These are phyloP conservation scores for Styela clava DNA, from an alignment of 23 tunicate genomes.

Conservation along the genomic window DNA sequence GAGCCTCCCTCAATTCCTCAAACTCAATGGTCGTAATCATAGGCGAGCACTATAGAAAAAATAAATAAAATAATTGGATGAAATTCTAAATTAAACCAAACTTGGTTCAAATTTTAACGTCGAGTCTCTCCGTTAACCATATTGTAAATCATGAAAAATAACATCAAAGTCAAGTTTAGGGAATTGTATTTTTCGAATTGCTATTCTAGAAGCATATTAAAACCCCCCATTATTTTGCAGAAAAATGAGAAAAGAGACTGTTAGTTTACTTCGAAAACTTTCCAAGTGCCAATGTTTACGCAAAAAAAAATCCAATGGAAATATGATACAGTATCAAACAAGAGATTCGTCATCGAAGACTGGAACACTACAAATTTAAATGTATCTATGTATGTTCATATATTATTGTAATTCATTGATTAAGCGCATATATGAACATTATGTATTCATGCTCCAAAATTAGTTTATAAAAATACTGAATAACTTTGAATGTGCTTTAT, in stretches of 20 bases:
- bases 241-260: conserved; percentile 3
- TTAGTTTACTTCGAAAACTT: background rate
- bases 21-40: no score
- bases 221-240: background rate
- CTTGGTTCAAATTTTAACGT: no score
- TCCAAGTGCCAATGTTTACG: background rate
- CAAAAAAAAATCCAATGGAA: background rate
- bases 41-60: no score
- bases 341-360: background rate
- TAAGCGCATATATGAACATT: no score
- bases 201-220: background rate
- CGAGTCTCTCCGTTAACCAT: no score
- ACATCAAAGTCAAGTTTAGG: background rate
- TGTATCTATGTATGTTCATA: no score
- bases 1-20: no score
- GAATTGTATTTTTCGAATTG: background rate
- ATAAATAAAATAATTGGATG: no score
- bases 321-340: background rate
- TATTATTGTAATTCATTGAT: no score
- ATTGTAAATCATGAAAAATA: background rate
- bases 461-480: no score
- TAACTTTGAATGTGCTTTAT: no score
- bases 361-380: background rate
- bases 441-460: no score
- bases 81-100: background rate